Conservation (phyloP, 2,888 invertebrate genomes). For the Scelioninae gen. 2 region DNA sequence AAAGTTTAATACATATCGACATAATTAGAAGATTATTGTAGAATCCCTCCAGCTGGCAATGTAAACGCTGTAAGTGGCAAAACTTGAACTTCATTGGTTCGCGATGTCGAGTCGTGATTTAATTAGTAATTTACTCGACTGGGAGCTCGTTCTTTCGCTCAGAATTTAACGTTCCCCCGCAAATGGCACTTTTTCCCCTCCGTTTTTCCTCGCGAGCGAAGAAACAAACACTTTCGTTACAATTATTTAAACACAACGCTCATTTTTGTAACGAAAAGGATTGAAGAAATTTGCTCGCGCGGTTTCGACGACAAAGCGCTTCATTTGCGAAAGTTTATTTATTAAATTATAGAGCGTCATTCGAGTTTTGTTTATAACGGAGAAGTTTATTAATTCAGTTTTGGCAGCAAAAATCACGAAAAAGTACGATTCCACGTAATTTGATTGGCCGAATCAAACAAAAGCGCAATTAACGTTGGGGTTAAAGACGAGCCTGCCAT, state of each 20-base stretch:
- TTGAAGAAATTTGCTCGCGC: too few relatives aligned
- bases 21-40: conserved; percentile 59
- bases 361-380: background rate
- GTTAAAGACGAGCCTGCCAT: too few relatives aligned
- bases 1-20: conserved; percentile 49
- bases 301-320: too few relatives aligned
- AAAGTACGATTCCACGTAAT: conserved; percentile 1
- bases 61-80: conserved; percentile 50
- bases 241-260: too few relatives aligned
- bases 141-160: too few relatives aligned
- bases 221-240: background rate
- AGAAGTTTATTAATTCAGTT: background rate
- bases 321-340: background rate
- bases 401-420: background rate
- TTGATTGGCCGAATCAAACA: background rate
- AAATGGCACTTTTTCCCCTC: too few relatives aligned
- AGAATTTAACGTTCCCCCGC: too few relatives aligned
- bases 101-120: conserved; percentile 59
- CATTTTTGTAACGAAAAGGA: too few relatives aligned
- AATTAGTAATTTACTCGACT: conserved; percentile 58
- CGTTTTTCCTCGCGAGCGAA: too few relatives aligned
- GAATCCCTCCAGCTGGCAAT: conserved; percentile 50
- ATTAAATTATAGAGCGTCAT: background rate
- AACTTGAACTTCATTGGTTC: conserved; percentile 61
- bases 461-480: conserved; percentile 2